A percentile compares a stretch with the other conserved stretches of the same genome.
These are phyloP conservation scores for Micromussa lordhowensis DNA, from an alignment of 92 coral and sea anemone species.

Conservation along the genomic window DNA sequence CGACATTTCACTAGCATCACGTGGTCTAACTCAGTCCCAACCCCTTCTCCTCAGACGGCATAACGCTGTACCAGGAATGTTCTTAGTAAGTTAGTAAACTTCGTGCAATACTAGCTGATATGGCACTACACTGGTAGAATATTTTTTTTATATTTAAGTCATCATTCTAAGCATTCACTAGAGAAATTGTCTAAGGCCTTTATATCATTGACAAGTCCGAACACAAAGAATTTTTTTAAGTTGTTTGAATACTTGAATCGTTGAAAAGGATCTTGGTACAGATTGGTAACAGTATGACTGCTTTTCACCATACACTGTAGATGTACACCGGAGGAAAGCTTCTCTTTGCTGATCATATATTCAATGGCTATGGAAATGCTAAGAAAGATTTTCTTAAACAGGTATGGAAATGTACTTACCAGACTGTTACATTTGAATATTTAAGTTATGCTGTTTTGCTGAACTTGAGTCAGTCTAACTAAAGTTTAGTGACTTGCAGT, in stretches of 20 bases:
- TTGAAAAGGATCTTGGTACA: background rate
- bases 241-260: too few species aligned
- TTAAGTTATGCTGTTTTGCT: too few species aligned
- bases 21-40: slow-evolving; percentile 57
- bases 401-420: slow-evolving; percentile 48
- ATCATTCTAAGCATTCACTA: background rate
- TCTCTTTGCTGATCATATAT: slow-evolving; percentile 97
- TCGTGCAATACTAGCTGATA: too few species aligned
- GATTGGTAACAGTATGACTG: background rate
- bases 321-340: slow-evolving; percentile 95
- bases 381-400: slow-evolving; percentile 94
- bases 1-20: slow-evolving; percentile 83
- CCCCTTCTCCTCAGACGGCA: slow-evolving; percentile 87
- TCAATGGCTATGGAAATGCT: slow-evolving; percentile 97
- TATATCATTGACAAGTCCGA: too few species aligned
- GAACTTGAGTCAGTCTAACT: too few species aligned
- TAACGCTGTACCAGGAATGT: slow-evolving; percentile 98
- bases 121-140: too few species aligned
- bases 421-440: background rate
- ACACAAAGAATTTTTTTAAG: too few species aligned
- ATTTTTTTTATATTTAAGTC: too few species aligned
- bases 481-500: too few species aligned
- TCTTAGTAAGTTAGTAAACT: slow-evolving; percentile 69
- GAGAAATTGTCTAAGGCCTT: background rate
- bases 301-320: slow-evolving; percentile 35